These are phyloP conservation scores for Leucania comma DNA, from an alignment of 2,888 invertebrate genomes.

Conservation along the genomic window DNA sequence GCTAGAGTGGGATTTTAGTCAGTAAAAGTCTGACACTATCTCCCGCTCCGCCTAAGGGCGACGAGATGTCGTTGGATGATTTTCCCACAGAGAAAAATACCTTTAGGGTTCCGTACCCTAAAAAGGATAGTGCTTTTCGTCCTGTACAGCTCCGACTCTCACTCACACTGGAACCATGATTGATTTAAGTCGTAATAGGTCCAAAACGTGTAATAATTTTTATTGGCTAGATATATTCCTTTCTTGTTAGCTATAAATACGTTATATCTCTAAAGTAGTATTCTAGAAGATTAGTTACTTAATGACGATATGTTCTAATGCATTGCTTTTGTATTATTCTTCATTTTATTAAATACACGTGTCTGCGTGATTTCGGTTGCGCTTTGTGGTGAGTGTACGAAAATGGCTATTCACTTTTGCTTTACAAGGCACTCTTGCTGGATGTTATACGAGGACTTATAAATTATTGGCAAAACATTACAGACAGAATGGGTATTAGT, in stretches of 20 bases:
- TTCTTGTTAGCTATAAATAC: constrained; percentile 3
- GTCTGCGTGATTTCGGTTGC: not conserved
- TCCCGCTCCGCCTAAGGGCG: no score
- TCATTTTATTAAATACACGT: not conserved
- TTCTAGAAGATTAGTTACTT: not conserved
- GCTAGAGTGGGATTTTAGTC: no score
- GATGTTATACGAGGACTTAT: not conserved
- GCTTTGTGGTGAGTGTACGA: no score
- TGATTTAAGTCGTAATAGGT: not conserved
- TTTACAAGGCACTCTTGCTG: not conserved
- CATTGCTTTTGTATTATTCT: not conserved
- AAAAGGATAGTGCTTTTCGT: no score
- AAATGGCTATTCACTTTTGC: not conserved
- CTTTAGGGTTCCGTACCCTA: not conserved
- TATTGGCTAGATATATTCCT: not conserved
- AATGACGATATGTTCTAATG: not conserved
- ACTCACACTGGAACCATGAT: not conserved
- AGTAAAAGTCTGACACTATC: no score
- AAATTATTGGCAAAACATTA: not conserved
- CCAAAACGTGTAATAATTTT: not conserved
- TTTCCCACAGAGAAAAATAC: no score
- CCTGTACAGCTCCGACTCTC: not conserved
- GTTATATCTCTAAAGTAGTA: not conserved
- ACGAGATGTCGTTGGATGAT: no score
- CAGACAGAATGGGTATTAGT: not conserved